A percentile compares a stretch with the other conserved stretches of the same genome.
Conservation (phyloP, 2,113 vertebrate genomes). For the Nothoprocta pentlandii region DNA sequence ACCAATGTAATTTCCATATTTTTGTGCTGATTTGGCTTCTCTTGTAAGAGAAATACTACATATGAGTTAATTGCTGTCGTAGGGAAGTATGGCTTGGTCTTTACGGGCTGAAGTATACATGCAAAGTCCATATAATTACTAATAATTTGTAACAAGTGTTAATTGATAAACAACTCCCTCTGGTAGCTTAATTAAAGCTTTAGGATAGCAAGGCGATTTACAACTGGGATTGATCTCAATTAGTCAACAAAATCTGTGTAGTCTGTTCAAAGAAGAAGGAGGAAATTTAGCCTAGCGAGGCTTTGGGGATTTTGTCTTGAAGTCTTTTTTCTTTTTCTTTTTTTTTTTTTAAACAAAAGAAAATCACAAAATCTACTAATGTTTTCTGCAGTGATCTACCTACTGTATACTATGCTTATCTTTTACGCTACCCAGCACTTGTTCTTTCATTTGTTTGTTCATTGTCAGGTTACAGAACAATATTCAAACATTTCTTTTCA, state of each 20-base stretch:
- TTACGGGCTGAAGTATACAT: conserved; percentile 69
- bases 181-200: conserved; percentile 89
- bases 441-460: conserved; percentile 78
- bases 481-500: conserved; percentile 79
- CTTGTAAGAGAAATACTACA: conserved; percentile 27
- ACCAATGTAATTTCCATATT: not conserved
- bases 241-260: conserved; percentile 89
- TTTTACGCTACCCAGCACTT: conserved; percentile 52
- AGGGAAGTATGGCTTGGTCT: conserved; percentile 64
- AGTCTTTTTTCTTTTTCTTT: conserved; percentile 36
- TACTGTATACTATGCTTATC: not conserved
- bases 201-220: conserved; percentile 84
- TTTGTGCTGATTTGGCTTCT: not conserved
- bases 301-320: conserved; percentile 83
- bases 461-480: conserved; percentile 77
- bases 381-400: conserved; percentile 53
- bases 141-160: conserved; percentile 91
- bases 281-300: conserved; percentile 82
- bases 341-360: conserved; percentile 57
- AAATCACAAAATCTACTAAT: conserved; percentile 51
- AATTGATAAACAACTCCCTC: conserved; percentile 90
- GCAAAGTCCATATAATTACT: conserved; percentile 86
- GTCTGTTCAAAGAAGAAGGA: conserved; percentile 84
- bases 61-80: conserved; percentile 50
- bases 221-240: conserved; percentile 91